Conservation (phyloP, 2,888 invertebrate species). For the Limnephilus marmoratus region DNA sequence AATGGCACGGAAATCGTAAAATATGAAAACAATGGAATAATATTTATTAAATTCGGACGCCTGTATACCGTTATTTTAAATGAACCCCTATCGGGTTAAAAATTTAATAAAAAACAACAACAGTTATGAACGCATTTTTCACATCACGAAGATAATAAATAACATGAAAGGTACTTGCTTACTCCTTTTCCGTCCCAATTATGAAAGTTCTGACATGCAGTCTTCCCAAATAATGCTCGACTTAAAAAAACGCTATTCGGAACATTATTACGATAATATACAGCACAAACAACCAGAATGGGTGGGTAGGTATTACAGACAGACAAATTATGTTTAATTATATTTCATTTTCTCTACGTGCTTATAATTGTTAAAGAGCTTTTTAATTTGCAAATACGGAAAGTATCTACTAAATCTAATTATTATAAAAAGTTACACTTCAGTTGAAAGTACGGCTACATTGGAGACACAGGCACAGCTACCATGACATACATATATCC, state of each 20-base stretch:
- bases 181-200: not conserved
- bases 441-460: not conserved
- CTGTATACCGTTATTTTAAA: not conserved
- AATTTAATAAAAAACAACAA: not conserved
- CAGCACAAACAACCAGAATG: not conserved
- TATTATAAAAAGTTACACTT: not conserved
- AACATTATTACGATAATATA: not conserved
- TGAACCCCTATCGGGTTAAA: not conserved
- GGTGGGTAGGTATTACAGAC: not conserved
- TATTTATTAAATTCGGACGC: not conserved
- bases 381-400: not conserved
- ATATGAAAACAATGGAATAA: not conserved
- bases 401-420: not conserved
- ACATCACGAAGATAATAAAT: not conserved
- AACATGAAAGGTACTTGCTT: not conserved
- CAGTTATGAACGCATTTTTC: not conserved
- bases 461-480: not conserved
- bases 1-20: not conserved
- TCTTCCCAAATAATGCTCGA: not conserved
- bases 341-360: not conserved
- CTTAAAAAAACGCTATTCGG: not conserved
- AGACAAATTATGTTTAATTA: not conserved
- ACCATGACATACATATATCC: not conserved
- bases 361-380: not conserved
- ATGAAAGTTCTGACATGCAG: not conserved